Conservation (phyloP, 2,797 vertebrate genomes). For the Artibeus jamaicensis region DNA sequence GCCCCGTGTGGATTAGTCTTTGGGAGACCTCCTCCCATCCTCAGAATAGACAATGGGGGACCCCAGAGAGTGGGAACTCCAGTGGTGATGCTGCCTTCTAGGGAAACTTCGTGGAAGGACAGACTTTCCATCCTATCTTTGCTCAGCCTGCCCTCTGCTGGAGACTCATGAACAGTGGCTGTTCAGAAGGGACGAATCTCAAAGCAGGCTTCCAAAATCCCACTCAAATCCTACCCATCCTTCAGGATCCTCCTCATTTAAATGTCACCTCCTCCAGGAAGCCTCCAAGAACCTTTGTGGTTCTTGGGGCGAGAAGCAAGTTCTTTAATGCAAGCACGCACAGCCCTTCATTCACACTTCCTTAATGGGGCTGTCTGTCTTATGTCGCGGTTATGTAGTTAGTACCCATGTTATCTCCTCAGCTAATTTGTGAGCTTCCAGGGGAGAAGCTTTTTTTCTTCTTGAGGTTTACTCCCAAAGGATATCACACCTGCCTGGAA, state of each 20-base stretch:
- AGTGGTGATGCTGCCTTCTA: too few species aligned
- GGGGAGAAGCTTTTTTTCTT: neutral
- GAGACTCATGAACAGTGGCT: slow-evolving; percentile 30
- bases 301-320: neutral
- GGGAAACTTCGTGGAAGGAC: neutral
- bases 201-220: neutral
- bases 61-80: too few species aligned
- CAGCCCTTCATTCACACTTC: neutral
- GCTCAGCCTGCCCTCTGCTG: slow-evolving; percentile 74
- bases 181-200: neutral
- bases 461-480: neutral
- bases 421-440: neutral
- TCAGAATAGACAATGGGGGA: too few species aligned
- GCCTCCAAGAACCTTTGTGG: neutral
- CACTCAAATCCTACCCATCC: neutral
- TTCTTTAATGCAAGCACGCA: neutral
- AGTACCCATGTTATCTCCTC: neutral
- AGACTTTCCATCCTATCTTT: neutral
- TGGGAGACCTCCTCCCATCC: too few species aligned
- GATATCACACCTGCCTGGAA: slow-evolving; percentile 51
- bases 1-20: too few species aligned
- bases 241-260: neutral
- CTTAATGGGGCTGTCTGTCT: neutral
- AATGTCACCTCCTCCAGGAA: slow-evolving; percentile 20
- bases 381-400: neutral